A percentile compares a stretch with the other conserved stretches of the same genome.
Evolutionary conservation across 1,140 invertebrate genomes (phyloP).

Genomic region (Eulimnadia texana): DNA sequence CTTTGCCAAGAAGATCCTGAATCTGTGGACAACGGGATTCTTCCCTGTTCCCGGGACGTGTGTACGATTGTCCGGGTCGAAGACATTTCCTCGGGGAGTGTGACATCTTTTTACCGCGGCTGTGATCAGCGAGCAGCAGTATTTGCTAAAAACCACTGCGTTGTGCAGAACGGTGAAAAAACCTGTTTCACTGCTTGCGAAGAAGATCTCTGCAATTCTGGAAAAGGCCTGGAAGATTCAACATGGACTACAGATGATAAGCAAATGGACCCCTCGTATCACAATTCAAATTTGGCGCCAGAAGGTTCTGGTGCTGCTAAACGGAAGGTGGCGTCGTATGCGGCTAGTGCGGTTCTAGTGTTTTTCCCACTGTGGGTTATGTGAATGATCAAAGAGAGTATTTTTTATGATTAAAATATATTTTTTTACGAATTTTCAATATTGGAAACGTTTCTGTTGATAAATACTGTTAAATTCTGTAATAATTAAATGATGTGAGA

Average conservation of each 20-base stretch:
- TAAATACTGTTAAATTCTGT: no score
- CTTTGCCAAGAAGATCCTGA: slow-evolving; percentile 5
- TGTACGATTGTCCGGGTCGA: slow-evolving; percentile 13
- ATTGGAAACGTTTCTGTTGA: no score
- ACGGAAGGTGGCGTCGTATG: neutral
- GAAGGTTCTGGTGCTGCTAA: neutral
- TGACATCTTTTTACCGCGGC: slow-evolving; percentile 12
- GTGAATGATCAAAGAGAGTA: no score
- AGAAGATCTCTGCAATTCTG: slow-evolving; percentile 8
- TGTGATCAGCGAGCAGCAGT: slow-evolving; percentile 8
- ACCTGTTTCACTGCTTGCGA: slow-evolving; percentile 11
- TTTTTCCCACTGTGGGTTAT: neutral
- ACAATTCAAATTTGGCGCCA: neutral
- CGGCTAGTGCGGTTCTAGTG: neutral
- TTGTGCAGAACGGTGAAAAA: slow-evolving; percentile 1
- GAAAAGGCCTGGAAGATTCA: neutral
- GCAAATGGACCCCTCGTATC: neutral
- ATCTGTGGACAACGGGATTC: neutral
- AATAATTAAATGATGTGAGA: no score
- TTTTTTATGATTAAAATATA: no score
- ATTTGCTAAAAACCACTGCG: slow-evolving; percentile 7
- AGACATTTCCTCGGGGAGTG: slow-evolving; percentile 5
- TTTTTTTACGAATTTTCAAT: no score
- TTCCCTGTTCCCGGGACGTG: slow-evolving; percentile 6
- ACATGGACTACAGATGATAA: neutral